Evolutionary conservation across 2,113 vertebrate species (phyloP), one percentile per base, ranked within the genome.

Genomic region (Acanthochromis polyacanthus): DNA sequence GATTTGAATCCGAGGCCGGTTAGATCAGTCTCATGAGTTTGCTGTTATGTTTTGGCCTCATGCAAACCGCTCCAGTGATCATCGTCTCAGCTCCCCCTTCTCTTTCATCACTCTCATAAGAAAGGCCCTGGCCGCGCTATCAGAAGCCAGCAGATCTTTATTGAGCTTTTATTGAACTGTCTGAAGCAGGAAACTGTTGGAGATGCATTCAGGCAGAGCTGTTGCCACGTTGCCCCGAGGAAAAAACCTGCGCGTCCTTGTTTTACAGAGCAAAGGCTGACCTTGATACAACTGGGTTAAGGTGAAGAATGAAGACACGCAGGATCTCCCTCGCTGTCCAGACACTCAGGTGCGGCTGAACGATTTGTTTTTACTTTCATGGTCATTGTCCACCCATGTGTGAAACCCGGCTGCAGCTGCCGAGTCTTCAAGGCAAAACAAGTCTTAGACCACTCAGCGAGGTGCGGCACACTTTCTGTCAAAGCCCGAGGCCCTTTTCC

Each of bases 21-120:
- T 40, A 22, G 36, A 69, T 79, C 22, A 11, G 28, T 76, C 76
- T 67, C 79, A 73, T 16, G 30, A 56, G 30, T 55, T 53, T 22
- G 51, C 56, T 71, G 70, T 60, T 76, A 28, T 19, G 51, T 59
- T 63, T 78, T 40, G 28, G 19, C 59, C 45, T 64, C 70, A 46
- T 84, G 80, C 81, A 78, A 86, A 89, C 50, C 17, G 19, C 67
- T 62, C 60, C 67, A 71, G 70, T 87, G 82, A 87, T 72, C 75
- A 59, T 25, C 10, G 55, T 55, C 78, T 70, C 20, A n/a, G 50
- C 22, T 2, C 43, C 57, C 22, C 2, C 50, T 72, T 59, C 57
- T 67, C 62, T 71, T 43, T 63, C 74, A 66, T 85, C 80, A 55
- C 64, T 59, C 52, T 66, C 28, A 59, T 81, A 86, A 91, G 82